Evolutionary conservation across 2,797 vertebrate species (phyloP).

Genomic region (Amblyraja radiata): DNA sequence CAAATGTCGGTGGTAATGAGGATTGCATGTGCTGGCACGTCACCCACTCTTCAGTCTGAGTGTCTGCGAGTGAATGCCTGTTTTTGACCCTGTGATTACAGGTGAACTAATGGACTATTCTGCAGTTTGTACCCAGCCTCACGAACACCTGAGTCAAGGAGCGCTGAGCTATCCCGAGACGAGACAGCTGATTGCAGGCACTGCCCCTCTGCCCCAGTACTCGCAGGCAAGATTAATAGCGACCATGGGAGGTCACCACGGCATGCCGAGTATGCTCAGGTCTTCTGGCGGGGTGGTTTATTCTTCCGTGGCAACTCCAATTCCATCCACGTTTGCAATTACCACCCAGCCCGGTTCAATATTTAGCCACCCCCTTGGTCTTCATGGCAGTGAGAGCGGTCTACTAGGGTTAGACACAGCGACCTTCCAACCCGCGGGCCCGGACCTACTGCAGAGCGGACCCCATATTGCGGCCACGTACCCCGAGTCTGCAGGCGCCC

Average conservation of each 20-base stretch:
- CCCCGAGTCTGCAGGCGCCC: slow-evolving; percentile 67
- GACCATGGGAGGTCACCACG: slow-evolving; percentile 62
- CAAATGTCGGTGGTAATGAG: slow-evolving; percentile 55
- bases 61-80: slow-evolving; percentile 68
- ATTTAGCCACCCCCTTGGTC: slow-evolving; percentile 77
- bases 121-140: slow-evolving; percentile 51
- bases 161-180: slow-evolving; percentile 68
- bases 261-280: slow-evolving; percentile 74
- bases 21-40: slow-evolving; percentile 75
- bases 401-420: slow-evolving; percentile 63
- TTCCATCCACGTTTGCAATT: slow-evolving; percentile 87
- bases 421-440: slow-evolving; percentile 61
- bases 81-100: slow-evolving; percentile 77
- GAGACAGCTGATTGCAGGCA: slow-evolving; percentile 64
- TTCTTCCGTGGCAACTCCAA: slow-evolving; percentile 81
- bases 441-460: slow-evolving; percentile 58
- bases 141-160: slow-evolving; percentile 62
- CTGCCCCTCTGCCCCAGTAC: slow-evolving; percentile 68
- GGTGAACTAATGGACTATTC: slow-evolving; percentile 96
- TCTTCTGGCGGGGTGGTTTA: slow-evolving; percentile 90
- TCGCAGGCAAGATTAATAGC: slow-evolving; percentile 73
- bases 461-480: slow-evolving; percentile 76
- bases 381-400: slow-evolving; percentile 79
- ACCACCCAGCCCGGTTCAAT: slow-evolving; percentile 95
- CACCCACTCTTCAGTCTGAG: slow-evolving; percentile 47